These are phyloP conservation scores for Uloborus plumipes DNA, from an alignment of 2,888 invertebrate genomes.

Conservation along the genomic window DNA sequence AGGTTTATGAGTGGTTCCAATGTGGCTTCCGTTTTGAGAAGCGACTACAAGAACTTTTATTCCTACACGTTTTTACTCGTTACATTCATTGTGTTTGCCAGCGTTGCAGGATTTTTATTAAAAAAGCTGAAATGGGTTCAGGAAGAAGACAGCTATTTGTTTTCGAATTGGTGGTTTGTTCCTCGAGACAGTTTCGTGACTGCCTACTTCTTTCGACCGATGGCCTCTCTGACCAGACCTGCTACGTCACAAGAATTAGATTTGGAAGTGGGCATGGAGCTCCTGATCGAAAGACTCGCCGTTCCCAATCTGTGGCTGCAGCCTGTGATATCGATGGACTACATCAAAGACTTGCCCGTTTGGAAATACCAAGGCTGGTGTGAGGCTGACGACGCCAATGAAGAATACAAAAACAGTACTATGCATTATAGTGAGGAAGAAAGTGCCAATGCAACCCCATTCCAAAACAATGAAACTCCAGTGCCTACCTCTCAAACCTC, in stretches of 20 bases:
- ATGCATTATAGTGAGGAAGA: conserved; percentile 63
- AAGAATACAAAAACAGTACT: conserved; percentile 13
- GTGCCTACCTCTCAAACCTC: conserved; percentile 22
- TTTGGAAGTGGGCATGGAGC: conserved; percentile 71
- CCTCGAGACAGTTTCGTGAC: conserved; percentile 70
- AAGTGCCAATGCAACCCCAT: conserved; percentile 18
- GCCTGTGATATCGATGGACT: conserved; percentile 72
- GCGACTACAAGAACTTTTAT: conserved; percentile 67
- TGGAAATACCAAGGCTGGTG: conserved; percentile 71
- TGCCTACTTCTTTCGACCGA: conserved; percentile 70
- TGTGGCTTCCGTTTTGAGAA: conserved; percentile 69
- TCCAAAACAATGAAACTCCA: conserved; percentile 7
- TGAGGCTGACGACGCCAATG: conserved; percentile 49
- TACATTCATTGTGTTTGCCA: conserved; percentile 68
- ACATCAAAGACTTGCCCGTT: conserved; percentile 73
- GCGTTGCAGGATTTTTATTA: conserved; percentile 62
- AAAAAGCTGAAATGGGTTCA: conserved; percentile 45
- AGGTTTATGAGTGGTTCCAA: conserved; percentile 70
- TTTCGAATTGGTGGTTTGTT: conserved; percentile 71
- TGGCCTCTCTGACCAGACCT: conserved; percentile 68
- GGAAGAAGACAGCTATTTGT: conserved; percentile 45
- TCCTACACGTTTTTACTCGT: conserved; percentile 68
- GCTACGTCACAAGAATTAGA: conserved; percentile 69
- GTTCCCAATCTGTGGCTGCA: conserved; percentile 73
- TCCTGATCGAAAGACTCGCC: conserved; percentile 72